These are phyloP conservation scores for Dolichoris vasculosae DNA, from an alignment of 1,140 invertebrate genomes.

Conservation along the genomic window DNA sequence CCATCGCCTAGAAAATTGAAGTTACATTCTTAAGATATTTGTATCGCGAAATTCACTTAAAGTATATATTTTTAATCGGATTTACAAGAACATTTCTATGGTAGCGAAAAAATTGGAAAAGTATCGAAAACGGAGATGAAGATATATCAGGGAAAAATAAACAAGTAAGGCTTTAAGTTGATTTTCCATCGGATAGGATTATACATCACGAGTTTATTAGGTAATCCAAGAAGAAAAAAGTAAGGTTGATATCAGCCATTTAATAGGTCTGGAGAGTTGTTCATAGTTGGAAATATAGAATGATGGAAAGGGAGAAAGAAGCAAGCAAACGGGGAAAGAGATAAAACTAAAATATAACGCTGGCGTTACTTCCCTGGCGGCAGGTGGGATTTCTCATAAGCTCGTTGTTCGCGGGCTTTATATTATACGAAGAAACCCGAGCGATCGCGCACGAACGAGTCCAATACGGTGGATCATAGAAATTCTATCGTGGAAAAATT, in stretches of 20 bases:
- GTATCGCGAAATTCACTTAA: background rate
- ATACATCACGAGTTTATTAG: slow-evolving; percentile 9
- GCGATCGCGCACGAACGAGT: background rate
- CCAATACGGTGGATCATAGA: background rate
- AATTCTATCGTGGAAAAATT: background rate
- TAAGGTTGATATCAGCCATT: slow-evolving; percentile 69
- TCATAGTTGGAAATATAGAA: background rate
- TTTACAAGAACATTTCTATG: background rate
- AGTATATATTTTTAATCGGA: background rate
- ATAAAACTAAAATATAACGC: slow-evolving; percentile 61
- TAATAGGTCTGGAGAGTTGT: slow-evolving; percentile 67
- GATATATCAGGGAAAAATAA: background rate
- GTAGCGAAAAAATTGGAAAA: background rate
- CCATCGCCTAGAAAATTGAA: background rate
- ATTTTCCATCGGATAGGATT: background rate
- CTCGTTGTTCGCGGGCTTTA: slow-evolving; percentile 52
- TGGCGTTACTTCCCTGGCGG: slow-evolving; percentile 54
- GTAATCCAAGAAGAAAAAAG: slow-evolving; percentile 48
- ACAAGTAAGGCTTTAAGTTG: background rate
- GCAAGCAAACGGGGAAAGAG: slow-evolving; percentile 57
- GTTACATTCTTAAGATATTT: background rate
- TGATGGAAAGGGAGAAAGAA: too few species aligned
- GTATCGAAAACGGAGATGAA: background rate
- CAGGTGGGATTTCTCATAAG: slow-evolving; percentile 69
- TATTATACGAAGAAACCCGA: slow-evolving; percentile 16